Base-by-base conservation (phyloP, 2,797 vertebrate genomes). In the Chlorospingus flavigularis region DNA sequence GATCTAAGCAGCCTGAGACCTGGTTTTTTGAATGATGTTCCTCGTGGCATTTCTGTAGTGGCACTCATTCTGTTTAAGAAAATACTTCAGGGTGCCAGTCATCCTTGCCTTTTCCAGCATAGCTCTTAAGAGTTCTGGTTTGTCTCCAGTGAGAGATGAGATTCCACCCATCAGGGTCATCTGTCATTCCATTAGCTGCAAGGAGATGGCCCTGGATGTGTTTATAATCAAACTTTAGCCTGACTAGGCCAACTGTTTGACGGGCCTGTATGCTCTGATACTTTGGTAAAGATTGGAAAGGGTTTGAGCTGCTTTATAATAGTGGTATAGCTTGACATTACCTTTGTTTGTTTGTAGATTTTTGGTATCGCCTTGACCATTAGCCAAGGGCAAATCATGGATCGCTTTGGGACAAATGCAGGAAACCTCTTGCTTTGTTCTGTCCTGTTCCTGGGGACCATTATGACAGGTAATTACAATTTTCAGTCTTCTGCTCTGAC, bases 361-460 rank as follows among this genome's bases (percentile, higher is more conserved):
- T 99, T 99, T 94, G 99, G 99, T 83, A 98, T 99, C 92, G 98
- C 98, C 92, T 99, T 99, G 96, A 99, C 99, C 88, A 98, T 99
- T n/a, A 60, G 96, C 77, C 98, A 99, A 96, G 99, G 99, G 28
- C 98, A 98, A 97, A 98, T 99, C 74, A 98, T 99, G 2, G 98
- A 99, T 74, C n/a, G 1, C 63, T 99, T 98, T 94, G 98, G 97
- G 71, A 98, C 98, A 4, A 94, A 94, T 42, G 97, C 94, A 2
- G 99, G 99, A 72, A 99, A 99, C 95, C 97, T 99, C 87, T 98
- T 99, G 92, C 98, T 99, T 81, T 98, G 98, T 86, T 75, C 98
- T 39, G 99, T 99, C 91, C 98, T 99, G 23, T 71, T 98, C 11
- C 95, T 99, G 57, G 99, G 99, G 70, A 94, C 98, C 2, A 2